Percentiles rank a stretch among this genome's conserved stretches.
Evolutionary conservation across 2,113 vertebrate species (phyloP).

Genomic region (Pterocles burchelli): DNA sequence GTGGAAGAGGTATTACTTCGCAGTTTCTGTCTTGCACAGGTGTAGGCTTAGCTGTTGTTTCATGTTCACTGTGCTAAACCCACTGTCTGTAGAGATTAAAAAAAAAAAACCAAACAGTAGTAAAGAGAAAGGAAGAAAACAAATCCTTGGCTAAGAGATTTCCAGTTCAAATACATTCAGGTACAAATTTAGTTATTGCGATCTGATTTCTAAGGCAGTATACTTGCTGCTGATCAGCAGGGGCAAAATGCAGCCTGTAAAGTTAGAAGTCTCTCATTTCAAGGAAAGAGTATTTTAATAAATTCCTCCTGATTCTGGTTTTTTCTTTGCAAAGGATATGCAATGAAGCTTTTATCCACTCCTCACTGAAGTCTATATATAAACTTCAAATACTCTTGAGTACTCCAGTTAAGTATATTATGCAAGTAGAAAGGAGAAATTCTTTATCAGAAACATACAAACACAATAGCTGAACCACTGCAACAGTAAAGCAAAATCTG

Average conservation of each 20-base stretch:
- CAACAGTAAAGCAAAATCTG: background rate
- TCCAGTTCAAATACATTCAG: background rate
- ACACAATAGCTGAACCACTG: background rate
- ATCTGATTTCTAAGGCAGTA: background rate
- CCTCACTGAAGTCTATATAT: background rate
- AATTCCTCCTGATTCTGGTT: background rate
- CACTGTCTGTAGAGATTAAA: background rate
- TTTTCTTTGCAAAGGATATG: background rate
- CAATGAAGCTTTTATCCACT: background rate
- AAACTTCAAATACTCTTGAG: background rate
- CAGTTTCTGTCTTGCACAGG: background rate
- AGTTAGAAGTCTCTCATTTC: background rate
- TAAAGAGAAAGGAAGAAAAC: background rate
- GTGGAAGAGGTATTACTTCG: background rate
- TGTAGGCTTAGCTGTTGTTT: background rate
- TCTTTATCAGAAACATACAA: background rate
- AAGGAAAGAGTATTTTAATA: background rate
- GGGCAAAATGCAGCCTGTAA: background rate
- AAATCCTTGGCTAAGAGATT: background rate
- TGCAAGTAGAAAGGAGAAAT: background rate
- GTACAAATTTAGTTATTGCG: background rate
- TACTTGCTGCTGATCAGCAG: background rate
- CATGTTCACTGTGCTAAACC: background rate
- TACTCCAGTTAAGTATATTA: background rate
- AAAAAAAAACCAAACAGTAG: background rate